These are phyloP conservation scores for Esox masquinongy DNA, from an alignment of 2,797 vertebrate genomes.

Conservation along the genomic window DNA sequence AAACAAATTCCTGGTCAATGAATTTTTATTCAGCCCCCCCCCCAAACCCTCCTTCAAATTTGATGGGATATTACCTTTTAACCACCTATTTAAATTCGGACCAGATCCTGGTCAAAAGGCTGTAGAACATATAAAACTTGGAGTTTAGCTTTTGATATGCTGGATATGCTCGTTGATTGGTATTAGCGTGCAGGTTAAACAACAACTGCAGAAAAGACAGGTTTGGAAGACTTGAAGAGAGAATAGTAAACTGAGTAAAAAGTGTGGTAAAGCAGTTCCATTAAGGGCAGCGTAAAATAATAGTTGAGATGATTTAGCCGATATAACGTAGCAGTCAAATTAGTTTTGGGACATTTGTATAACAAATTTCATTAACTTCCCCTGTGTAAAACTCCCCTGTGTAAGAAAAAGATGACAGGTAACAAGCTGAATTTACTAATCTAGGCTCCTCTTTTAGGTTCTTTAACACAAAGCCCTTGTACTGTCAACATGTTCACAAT, in stretches of 20 bases:
- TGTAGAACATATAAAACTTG: constrained; percentile 31
- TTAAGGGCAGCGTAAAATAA: background rate
- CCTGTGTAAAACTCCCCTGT: no score
- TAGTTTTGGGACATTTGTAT: background rate
- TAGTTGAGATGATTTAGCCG: background rate
- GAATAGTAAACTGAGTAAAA: background rate
- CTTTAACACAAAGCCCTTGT: background rate
- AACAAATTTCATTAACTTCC: background rate
- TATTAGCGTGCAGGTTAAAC: background rate
- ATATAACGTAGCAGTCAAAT: background rate
- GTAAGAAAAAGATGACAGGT: background rate
- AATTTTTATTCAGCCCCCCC: constrained; percentile 50
- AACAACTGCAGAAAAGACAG: background rate
- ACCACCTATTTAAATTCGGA: constrained; percentile 36
- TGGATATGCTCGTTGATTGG: background rate
- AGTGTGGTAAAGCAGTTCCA: background rate
- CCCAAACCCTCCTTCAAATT: constrained; percentile 11
- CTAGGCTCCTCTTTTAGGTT: background rate
- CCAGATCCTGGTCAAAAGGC: constrained; percentile 29
- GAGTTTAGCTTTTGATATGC: constrained; percentile 1
- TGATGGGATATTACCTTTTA: constrained; percentile 55
- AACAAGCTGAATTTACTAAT: background rate
- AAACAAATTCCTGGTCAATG: constrained; percentile 54
- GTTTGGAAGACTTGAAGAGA: background rate
- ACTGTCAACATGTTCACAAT: constrained; percentile 14